Evolutionary conservation across 2,113 vertebrate species (phyloP).

Genomic region (Benitochromis conjunctus): DNA sequence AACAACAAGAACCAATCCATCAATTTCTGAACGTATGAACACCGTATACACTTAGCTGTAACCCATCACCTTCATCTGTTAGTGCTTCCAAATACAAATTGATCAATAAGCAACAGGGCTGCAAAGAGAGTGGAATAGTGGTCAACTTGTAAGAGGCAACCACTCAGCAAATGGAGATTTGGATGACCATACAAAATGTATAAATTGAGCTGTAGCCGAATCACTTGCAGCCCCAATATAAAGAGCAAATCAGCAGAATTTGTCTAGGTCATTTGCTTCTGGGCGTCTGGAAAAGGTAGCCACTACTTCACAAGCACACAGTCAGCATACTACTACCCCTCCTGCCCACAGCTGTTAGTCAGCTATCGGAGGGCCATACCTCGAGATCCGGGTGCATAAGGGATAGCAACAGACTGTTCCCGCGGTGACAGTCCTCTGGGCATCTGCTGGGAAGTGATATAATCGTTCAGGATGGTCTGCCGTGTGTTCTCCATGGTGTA

Average conservation of each 20-base stretch:
- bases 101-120: constrained; percentile 49
- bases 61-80: constrained; percentile 44
- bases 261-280: constrained; percentile 80
- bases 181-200: constrained; percentile 7
- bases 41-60: constrained; percentile 52
- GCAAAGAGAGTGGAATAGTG: constrained; percentile 47
- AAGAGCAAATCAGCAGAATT: constrained; percentile 54
- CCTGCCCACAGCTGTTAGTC: constrained; percentile 8
- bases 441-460: constrained; percentile 99
- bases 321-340: constrained; percentile 35
- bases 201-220: constrained; percentile 39
- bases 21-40: constrained; percentile 52
- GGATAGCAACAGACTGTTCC: constrained; percentile 85
- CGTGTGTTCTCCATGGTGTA: constrained; percentile 98
- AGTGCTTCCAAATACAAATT: constrained; percentile 54
- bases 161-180: constrained; percentile 52
- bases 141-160: constrained; percentile 54
- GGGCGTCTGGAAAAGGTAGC: constrained; percentile 80
- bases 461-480: constrained; percentile 98
- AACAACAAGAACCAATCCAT: constrained; percentile 72
- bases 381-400: constrained; percentile 83
- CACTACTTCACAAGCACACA: constrained; percentile 70
- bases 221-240: constrained; percentile 49
- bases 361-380: constrained; percentile 70
- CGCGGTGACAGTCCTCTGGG: constrained; percentile 89